Evolutionary conservation across 1,140 invertebrate genomes (phyloP).

Genomic region (Trialeurodes vaporariorum): DNA sequence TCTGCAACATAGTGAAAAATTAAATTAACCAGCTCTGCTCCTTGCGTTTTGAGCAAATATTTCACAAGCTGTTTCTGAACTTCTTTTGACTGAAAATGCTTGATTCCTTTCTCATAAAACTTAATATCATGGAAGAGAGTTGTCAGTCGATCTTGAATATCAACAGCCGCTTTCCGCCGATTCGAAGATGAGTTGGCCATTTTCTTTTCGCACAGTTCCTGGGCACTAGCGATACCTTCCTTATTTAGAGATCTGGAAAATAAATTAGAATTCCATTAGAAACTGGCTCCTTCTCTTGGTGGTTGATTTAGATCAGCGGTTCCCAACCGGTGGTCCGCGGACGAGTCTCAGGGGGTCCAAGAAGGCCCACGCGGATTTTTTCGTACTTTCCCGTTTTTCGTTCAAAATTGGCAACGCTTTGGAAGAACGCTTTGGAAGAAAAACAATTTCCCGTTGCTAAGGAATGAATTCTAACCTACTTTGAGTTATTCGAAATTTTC

Average conservation of each 20-base stretch:
- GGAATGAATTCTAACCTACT: too few species aligned
- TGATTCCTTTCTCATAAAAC: constrained; percentile 77
- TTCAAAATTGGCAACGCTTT: too few species aligned
- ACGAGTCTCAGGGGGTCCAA: too few species aligned
- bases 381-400: too few species aligned
- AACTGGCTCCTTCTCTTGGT: too few species aligned
- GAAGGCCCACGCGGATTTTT: too few species aligned
- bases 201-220: constrained; percentile 54
- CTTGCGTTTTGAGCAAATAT: constrained; percentile 72
- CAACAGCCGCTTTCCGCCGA: constrained; percentile 60
- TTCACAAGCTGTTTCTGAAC: constrained; percentile 56
- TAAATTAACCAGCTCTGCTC: constrained; percentile 69
- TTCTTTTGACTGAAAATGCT: constrained; percentile 43
- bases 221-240: constrained; percentile 45
- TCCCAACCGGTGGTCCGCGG: too few species aligned
- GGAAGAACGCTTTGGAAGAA: too few species aligned
- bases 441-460: too few species aligned
- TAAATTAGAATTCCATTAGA: constrained; percentile 18
- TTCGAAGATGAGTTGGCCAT: constrained; percentile 50
- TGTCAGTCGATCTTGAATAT: constrained; percentile 71
- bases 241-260: constrained; percentile 40
- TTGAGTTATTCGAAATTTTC: too few species aligned
- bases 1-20: constrained; percentile 39
- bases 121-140: constrained; percentile 59
- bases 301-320: too few species aligned